Base-by-base conservation (phyloP, 2,797 vertebrate species). In the Myoxocephalus aenaeus region DNA sequence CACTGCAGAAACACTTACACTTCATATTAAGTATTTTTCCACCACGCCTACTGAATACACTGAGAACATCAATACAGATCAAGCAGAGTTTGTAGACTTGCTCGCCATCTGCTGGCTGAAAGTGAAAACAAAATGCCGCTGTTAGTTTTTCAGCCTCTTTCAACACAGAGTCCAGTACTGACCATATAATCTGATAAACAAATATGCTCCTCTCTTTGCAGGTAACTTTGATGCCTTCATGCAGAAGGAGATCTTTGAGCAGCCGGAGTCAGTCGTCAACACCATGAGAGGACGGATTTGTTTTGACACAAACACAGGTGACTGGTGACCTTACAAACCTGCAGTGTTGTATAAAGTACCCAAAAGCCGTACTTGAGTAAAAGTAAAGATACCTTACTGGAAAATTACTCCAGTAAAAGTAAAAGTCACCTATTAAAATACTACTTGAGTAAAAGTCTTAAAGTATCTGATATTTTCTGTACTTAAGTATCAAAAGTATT, bases 231-330 rank as follows among this genome's bases (percentile, higher is more conserved):
- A 97, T 36, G 95, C 98, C 5, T 99, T 98, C 91, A 99, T 99
- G 98, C 98, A 99, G 87, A 99, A 99, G 92, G 98, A 99, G 90
- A 99, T 99, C 87, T 99, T 99, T 46, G 98, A 99, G 84, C 98
- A 99, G 92, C 98, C 98, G 0, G 98, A 99, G 81, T 99, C 98
- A 0, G 95, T 99, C n/a, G 95, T 98, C 80, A 99, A 99, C 89
- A 99, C 98, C 0, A 98, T 99, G 98, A 96, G 98, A 90, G 98
- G 98, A 36, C 94, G 98, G 36, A 97, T 99, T 87, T 97, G 96
- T 86, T 98, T 98, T 3, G 97, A 98, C 67, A 91, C 88, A 74
- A 96, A 96, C 86, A 95, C 87, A 96, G 98, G 98, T 99, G 63
- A 88, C 1, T n/a, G 22, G 87, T 54, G 8, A 71, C 54, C 10